Conservation (phyloP, 2,888 invertebrate species). For the Ophion obscuratus region DNA sequence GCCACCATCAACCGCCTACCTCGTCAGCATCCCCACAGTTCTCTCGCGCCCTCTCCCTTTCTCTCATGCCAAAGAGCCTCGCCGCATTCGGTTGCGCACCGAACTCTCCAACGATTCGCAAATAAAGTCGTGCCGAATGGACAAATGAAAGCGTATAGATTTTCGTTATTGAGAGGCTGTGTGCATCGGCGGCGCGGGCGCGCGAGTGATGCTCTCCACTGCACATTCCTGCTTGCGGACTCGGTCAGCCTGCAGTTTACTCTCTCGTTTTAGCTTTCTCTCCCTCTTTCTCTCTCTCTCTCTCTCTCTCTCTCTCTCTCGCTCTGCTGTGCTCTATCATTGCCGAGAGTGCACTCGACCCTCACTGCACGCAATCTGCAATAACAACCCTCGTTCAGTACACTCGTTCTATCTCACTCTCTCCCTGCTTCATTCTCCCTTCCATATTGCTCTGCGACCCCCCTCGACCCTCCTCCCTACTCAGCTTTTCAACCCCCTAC, state of each 20-base stretch:
- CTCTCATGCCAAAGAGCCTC: slow-evolving; percentile 54
- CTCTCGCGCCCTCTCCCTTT: slow-evolving; percentile 27
- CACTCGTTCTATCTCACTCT: slow-evolving; percentile 60
- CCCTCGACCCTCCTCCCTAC: not conserved
- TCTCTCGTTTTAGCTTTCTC: slow-evolving; percentile 63
- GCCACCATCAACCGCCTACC: slow-evolving; percentile 45
- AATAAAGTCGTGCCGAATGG: slow-evolving; percentile 79
- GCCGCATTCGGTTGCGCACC: slow-evolving; percentile 69
- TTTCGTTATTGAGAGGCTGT: slow-evolving; percentile 80
- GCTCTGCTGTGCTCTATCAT: slow-evolving; percentile 73
- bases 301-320: slow-evolving; percentile 26
- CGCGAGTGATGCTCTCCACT: slow-evolving; percentile 48
- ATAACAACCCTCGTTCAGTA: slow-evolving; percentile 80
- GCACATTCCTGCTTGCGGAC: slow-evolving; percentile 63
- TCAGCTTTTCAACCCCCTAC: slow-evolving; percentile 39
- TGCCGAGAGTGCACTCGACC: slow-evolving; percentile 78
- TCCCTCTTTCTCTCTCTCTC: slow-evolving; percentile 28
- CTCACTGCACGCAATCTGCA: slow-evolving; percentile 80
- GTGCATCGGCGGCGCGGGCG: slow-evolving; percentile 70
- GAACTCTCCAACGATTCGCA: slow-evolving; percentile 75
- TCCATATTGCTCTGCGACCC: not conserved
- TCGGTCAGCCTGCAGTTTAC: slow-evolving; percentile 71
- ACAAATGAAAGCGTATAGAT: slow-evolving; percentile 82
- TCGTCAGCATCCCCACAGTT: slow-evolving; percentile 54
- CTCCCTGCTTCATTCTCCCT: slow-evolving; percentile 41